Percentiles rank a stretch among this genome's conserved stretches.
phyloP scores from a whole-genome alignment of 2,113 vertebrate genomes.

The Coracopsis vasa region DNA sequence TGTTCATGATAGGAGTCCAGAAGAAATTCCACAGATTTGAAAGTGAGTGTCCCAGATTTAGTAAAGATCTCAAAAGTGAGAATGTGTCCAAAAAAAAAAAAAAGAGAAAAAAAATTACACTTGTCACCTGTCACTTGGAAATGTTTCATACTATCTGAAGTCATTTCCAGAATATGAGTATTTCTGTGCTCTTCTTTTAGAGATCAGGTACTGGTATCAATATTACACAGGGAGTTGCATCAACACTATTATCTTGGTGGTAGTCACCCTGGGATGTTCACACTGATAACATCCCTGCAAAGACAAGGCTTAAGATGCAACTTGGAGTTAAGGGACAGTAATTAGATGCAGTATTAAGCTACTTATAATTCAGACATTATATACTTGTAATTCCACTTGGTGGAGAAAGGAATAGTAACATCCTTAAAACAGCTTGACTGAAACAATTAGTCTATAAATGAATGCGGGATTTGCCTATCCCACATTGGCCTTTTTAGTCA shows the following conservation, averaged over 20 bases:
- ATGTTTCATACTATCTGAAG: background rate
- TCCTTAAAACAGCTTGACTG: background rate
- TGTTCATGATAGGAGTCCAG: background rate
- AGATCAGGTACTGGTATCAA: background rate
- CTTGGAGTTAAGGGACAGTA: background rate
- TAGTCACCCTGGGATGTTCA: background rate
- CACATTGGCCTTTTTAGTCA: too few species aligned
- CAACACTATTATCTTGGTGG: background rate
- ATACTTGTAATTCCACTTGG: background rate
- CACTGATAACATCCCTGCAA: background rate
- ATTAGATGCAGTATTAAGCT: background rate
- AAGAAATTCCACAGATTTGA: fast-evolving
- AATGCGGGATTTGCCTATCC: too few species aligned
- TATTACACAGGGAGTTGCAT: background rate
- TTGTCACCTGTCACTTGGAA: background rate
- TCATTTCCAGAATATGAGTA: background rate
- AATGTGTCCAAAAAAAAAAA: background rate
- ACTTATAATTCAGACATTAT: background rate
- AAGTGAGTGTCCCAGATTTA: background rate
- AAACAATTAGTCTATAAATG: background rate
- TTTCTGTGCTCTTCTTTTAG: background rate
- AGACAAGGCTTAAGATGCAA: background rate
- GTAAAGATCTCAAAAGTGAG: background rate
- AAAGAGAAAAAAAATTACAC: background rate
- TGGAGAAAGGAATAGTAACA: background rate